Evolutionary conservation across 1,140 invertebrate species (phyloP), one percentile per base, ranked within the genome.

Genomic region (Eupeodes corollae): DNA sequence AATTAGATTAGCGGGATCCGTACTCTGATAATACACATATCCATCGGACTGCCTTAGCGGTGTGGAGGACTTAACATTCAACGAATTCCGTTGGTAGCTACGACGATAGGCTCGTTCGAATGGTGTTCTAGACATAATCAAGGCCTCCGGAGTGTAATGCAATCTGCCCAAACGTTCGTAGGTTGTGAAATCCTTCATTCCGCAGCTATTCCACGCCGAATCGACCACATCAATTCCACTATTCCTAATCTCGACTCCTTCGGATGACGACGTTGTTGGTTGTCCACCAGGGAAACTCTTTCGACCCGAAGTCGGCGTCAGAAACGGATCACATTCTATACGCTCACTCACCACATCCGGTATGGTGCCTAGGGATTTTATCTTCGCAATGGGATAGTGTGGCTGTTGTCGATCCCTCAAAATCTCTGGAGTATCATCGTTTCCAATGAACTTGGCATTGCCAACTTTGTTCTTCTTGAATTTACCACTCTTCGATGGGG

Each of bases 351-450:
- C 51, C 5, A 62, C 49, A 48, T 68, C 65, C 3, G 63, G 57
- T 56, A 68, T 68, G 21, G 66, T 68, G 46, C 65, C 65, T 58
- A 68, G 60, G 8, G 66, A 68, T 10, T 63, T 56, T 54, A 68
- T 68, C 41, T 68, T 68, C 37, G 63, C 63, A 37, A 68, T 63
- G 30, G 66, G 63, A 57, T 67, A 59, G 15, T 59, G 56, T 1
- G 42, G 30, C 12, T 55, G 52, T 2, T 32, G 30, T 18, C 35
- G 18, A 19, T 60, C 55, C 45, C 53, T 59, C 8, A 26, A 6
- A 13, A 18, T 26, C 21, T 26, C 21, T 26, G 21, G 21, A 3
- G 21, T 30, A 42, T 66, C 61, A 31, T 67, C 64, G 38, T 56
- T 60, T 2, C 63, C 65, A 35, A 68, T 63, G 42, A 68, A 68